These are phyloP conservation scores for Tangara arthus DNA, from an alignment of 2,797 vertebrate species.

Conservation along the genomic window DNA sequence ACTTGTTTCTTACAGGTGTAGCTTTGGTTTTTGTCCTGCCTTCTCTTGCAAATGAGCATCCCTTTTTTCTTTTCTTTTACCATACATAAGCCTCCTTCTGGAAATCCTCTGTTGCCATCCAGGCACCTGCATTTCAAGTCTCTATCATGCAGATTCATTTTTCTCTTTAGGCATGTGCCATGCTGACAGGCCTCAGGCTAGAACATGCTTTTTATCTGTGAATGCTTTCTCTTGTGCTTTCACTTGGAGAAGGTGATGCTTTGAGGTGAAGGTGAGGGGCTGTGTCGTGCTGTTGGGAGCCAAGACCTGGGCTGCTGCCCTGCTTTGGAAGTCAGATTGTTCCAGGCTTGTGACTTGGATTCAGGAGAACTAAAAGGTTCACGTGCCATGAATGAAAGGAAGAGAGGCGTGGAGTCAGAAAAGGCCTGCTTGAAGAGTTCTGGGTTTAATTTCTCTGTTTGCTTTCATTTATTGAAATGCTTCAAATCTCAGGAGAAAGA, in stretches of 20 bases:
- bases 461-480: not conserved
- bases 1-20: conserved; percentile 48
- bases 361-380: not conserved
- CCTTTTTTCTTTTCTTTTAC: not conserved
- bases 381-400: not conserved
- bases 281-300: not conserved
- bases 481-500: not conserved
- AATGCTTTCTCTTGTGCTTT: conserved; percentile 37
- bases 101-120: not conserved
- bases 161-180: conserved; percentile 63
- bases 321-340: not conserved
- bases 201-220: conserved; percentile 38
- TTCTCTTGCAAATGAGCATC: conserved; percentile 42
- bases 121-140: conserved; percentile 46
- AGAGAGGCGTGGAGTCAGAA: not conserved
- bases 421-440: not conserved
- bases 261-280: not conserved
- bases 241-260: not conserved
- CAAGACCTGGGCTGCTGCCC: not conserved
- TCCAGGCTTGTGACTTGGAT: not conserved
- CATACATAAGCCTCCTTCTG: not conserved
- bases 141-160: conserved; percentile 51
- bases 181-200: conserved; percentile 44
- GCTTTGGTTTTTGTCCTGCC: conserved; percentile 26
- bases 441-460: not conserved